These are phyloP conservation scores for Hoplias malabaricus DNA, from an alignment of 2,113 vertebrate genomes.

Conservation along the genomic window DNA sequence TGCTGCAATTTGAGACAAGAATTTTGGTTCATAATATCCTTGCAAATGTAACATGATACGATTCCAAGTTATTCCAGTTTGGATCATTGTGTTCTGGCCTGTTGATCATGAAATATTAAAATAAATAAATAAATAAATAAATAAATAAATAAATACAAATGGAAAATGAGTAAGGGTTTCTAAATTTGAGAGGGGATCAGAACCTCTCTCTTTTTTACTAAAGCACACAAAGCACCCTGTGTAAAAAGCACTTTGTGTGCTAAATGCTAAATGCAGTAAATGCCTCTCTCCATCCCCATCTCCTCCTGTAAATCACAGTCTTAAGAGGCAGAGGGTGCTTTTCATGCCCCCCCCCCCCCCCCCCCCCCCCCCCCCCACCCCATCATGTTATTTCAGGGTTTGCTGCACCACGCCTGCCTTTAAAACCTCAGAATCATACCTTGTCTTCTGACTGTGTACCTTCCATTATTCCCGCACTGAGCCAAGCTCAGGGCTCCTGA, in stretches of 20 bases:
- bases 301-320: conserved; percentile 51
- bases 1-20: too few species aligned
- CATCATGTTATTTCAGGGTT: conserved; percentile 72
- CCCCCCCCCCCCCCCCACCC: conserved; percentile 59
- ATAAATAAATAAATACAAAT: background rate
- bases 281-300: conserved; percentile 25
- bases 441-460: conserved; percentile 54
- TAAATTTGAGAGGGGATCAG: too few species aligned
- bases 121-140: background rate
- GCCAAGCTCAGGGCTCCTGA: conserved; percentile 37
- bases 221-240: background rate
- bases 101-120: too few species aligned
- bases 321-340: conserved; percentile 64
- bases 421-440: conserved; percentile 58
- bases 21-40: too few species aligned
- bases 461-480: conserved; percentile 61
- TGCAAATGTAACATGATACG: too few species aligned
- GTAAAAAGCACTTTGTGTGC: background rate
- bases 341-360: conserved; percentile 61
- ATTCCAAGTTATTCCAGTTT: too few species aligned
- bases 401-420: conserved; percentile 67
- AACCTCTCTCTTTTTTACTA: background rate
- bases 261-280: conserved; percentile 15
- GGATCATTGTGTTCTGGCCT: too few species aligned
- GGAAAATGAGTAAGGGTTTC: too few species aligned